phyloP scores from a whole-genome alignment of 2,797 vertebrate species.

The Psittacula echo region DNA sequence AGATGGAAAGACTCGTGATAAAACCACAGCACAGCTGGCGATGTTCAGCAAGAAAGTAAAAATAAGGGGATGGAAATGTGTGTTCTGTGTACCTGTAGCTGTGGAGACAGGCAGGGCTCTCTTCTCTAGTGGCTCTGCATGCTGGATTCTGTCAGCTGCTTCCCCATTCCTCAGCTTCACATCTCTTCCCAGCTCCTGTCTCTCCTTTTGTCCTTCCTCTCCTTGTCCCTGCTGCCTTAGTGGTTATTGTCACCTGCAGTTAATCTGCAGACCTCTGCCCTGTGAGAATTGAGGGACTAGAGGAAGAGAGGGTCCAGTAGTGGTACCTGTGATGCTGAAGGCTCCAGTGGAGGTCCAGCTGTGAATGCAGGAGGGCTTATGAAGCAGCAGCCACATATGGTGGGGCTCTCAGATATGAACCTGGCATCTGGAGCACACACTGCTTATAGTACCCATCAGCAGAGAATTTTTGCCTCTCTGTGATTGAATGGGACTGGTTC shows the following conservation, averaged over 20 bases:
- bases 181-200: neutral
- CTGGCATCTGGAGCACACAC: neutral
- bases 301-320: fast-evolving
- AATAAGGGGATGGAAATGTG: neutral
- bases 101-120: neutral
- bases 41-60: neutral
- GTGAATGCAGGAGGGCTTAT: neutral
- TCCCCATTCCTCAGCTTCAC: neutral
- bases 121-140: neutral
- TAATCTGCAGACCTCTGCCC: neutral
- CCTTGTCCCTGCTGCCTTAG: neutral
- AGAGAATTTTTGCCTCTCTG: neutral
- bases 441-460: fast-evolving
- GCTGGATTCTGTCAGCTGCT: neutral
- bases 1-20: neutral
- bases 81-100: neutral
- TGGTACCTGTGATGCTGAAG: neutral
- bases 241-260: neutral
- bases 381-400: neutral
- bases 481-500: neutral
- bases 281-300: neutral
- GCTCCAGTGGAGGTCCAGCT: neutral
- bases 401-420: neutral
- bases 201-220: neutral
- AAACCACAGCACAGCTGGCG: neutral